Evolutionary conservation across 2,888 invertebrate genomes (phyloP).

Genomic region (Cyclophora albipunctata): DNA sequence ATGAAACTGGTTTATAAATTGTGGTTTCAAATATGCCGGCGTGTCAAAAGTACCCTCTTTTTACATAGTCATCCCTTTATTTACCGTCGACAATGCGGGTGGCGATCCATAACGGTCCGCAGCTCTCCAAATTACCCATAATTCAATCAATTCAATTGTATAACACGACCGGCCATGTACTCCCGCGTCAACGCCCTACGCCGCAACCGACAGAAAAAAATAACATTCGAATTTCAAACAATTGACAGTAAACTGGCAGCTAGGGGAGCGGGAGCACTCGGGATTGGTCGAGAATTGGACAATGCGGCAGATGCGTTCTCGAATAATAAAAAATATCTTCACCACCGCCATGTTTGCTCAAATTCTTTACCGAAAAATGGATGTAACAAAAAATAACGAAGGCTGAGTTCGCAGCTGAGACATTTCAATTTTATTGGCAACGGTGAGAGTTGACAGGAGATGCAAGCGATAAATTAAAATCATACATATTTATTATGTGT

Average conservation of each 20-base stretch:
- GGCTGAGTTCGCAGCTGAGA: constrained; percentile 43
- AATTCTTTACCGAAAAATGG: constrained; percentile 54
- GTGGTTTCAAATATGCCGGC: no score
- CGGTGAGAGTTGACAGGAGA: constrained; percentile 52
- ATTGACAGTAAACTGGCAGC: constrained; percentile 68
- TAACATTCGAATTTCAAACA: constrained; percentile 57
- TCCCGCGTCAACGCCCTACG: constrained; percentile 64
- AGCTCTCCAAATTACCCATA: constrained; percentile 56
- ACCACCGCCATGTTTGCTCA: constrained; percentile 64
- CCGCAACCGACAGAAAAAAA: constrained; percentile 45
- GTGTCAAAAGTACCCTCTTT: no score
- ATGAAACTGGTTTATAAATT: no score
- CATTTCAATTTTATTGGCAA: constrained; percentile 46
- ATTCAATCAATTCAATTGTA: constrained; percentile 73
- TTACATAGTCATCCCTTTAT: constrained; percentile 31
- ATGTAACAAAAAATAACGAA: constrained; percentile 29
- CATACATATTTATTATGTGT: constrained; percentile 15
- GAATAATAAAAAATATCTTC: constrained; percentile 47
- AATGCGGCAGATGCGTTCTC: constrained; percentile 68
- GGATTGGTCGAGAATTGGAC: constrained; percentile 68
- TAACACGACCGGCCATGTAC: constrained; percentile 61
- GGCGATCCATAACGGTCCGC: constrained; percentile 59
- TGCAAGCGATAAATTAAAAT: constrained; percentile 36
- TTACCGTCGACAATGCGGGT: constrained; percentile 61
- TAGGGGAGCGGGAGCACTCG: constrained; percentile 62